Conservation (phyloP, 1,140 invertebrate genomes). For the Ladona fulva region DNA sequence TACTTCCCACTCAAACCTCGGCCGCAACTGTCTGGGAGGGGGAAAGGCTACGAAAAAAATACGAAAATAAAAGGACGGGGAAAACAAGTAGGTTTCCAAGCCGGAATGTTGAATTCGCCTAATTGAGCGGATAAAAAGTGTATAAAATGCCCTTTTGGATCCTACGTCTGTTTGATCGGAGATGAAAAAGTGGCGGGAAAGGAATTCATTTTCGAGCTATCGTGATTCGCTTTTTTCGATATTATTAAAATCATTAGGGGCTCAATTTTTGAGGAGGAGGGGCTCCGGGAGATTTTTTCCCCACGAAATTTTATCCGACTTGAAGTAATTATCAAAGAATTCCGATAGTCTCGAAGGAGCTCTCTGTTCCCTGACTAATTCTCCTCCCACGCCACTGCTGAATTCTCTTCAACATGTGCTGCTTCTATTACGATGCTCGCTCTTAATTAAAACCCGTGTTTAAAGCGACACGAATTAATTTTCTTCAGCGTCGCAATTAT, state of each 20-base stretch:
- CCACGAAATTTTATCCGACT: too few species aligned
- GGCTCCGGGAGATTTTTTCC: neutral
- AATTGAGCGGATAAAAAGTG: neutral
- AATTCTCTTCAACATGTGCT: too few species aligned
- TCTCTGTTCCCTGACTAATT: too few species aligned
- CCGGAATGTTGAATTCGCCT: neutral
- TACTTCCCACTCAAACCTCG: conserved; percentile 7
- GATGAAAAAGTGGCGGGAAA: neutral
- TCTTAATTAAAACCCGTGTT: too few species aligned
- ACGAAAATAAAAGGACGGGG: neutral
- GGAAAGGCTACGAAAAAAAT: neutral
- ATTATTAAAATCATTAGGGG: neutral
- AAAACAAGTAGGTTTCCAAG: neutral
- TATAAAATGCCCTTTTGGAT: neutral
- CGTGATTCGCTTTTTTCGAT: neutral
- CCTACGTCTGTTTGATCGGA: neutral
- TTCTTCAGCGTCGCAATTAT: too few species aligned
- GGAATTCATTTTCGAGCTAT: too few species aligned
- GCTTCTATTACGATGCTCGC: too few species aligned
- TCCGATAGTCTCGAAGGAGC: too few species aligned
- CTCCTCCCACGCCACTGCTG: too few species aligned
- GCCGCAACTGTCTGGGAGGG: neutral
- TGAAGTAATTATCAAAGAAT: too few species aligned
- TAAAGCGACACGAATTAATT: too few species aligned
- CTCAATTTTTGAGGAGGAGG: neutral